Percentiles rank a stretch among this genome's conserved stretches.
These are phyloP conservation scores for Hypomesus transpacificus DNA, from an alignment of 2,113 vertebrate species.

Conservation along the genomic window DNA sequence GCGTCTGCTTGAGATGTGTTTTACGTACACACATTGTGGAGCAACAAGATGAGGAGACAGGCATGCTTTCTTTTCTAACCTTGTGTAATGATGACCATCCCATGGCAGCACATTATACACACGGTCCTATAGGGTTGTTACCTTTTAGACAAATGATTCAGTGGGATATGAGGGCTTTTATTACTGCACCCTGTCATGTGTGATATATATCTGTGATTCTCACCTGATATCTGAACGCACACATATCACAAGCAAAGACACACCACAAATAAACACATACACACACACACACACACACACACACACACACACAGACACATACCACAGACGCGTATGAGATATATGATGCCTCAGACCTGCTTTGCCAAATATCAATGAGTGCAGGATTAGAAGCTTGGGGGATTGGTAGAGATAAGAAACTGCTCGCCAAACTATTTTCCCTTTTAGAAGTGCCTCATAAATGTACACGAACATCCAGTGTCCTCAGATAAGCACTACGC, in stretches of 20 bases:
- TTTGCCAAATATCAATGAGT: slow-evolving; percentile 1
- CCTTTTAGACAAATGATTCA: too few relatives aligned
- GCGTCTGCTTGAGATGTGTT: too few relatives aligned
- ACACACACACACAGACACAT: background rate
- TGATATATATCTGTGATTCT: too few relatives aligned
- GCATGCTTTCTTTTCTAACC: too few relatives aligned
- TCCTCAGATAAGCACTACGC: background rate
- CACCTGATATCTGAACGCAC: background rate
- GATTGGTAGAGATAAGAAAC: background rate
- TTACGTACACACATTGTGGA: too few relatives aligned
- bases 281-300: background rate
- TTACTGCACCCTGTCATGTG: too few relatives aligned
- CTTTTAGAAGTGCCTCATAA: background rate
- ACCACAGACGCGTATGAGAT: background rate
- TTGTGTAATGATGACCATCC: too few relatives aligned
- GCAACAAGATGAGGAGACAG: too few relatives aligned
- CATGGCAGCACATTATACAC: too few relatives aligned
- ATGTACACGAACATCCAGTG: background rate
- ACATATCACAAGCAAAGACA: background rate
- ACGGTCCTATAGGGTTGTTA: too few relatives aligned
- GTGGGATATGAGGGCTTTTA: too few relatives aligned
- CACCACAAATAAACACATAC: background rate
- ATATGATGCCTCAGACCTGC: background rate
- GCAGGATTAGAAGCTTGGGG: background rate
- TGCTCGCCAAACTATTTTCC: background rate